Evolutionary conservation across 1,140 invertebrate species (phyloP), one percentile per base, ranked within the genome.

Genomic region (Heliconius hermathena): DNA sequence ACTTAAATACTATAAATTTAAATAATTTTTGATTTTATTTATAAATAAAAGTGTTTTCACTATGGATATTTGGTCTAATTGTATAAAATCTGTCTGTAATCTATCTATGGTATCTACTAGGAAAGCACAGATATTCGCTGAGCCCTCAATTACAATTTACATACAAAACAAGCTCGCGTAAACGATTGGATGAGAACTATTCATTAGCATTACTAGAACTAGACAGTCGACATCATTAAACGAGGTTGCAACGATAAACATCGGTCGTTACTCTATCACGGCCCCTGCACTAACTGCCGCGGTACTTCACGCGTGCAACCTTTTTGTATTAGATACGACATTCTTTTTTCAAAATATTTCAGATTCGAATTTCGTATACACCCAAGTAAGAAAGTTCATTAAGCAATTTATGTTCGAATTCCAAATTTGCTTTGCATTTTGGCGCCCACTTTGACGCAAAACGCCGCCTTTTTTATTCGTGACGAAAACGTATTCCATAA

Each of bases 261-360:
- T 92, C 90, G 87, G 85, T 91, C 86, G 90, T 93, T 93, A 91
- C 79, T 78, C 87, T 88, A 90, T 92, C 90, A 93, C 89, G 91
- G 91, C 52, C 82, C 22, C 72, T 91, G 91, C 88, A 90, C 90
- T 93, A 91, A 93, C 90, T 91, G 87, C 88, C 85, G 86, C 77
- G 76, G 73, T 88, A 90, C 84, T 83, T 85, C 86, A 91, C 90
- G 90, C 91, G 91, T 91, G 90, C 85, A 92, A 83, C 78, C 83
- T 91, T 92, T 91, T 91, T 92, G 81, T 86, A 73, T 29, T 66
- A 66, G 60, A 66, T 66, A 29, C 80, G 13, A 78, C 76, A 77
- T 83, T 85, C 83, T 86, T 88, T 85, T 86, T 84, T 82, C 76
- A 52, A 82, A 84, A 79, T 75, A 49, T 83, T 80, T 71, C 66